These are phyloP conservation scores for Balaeniceps rex DNA, from an alignment of 2,113 vertebrate genomes.

Conservation along the genomic window DNA sequence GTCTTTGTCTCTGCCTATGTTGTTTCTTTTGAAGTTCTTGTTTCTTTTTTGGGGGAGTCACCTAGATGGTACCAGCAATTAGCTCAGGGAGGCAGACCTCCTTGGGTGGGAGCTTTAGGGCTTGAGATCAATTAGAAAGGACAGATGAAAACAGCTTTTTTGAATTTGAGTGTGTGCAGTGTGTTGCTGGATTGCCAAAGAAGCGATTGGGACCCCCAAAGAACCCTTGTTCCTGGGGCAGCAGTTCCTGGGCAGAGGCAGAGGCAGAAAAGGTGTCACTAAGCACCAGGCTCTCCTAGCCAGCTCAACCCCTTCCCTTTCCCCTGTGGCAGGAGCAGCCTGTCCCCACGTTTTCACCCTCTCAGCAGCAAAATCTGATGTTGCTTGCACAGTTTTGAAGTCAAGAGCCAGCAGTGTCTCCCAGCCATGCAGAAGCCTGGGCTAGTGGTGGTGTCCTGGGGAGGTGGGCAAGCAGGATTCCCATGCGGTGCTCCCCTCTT, in stretches of 20 bases:
- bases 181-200: not conserved
- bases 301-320: not conserved
- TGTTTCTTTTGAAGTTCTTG: not conserved
- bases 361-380: not conserved
- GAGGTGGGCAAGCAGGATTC: not conserved
- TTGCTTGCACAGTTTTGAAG: not conserved
- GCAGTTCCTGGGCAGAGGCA: not conserved
- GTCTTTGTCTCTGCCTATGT: not conserved
- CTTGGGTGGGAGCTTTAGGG: not conserved
- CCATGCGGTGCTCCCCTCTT: not conserved
- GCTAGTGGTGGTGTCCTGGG: not conserved
- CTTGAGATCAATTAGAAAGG: not conserved
- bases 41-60: not conserved
- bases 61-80: not conserved
- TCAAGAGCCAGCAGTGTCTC: not conserved
- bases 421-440: not conserved
- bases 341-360: not conserved
- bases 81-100: not conserved
- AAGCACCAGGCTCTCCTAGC: not conserved
- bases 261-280: not conserved
- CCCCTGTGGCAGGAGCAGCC: not conserved
- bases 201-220: not conserved
- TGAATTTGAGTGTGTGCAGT: not conserved
- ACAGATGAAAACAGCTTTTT: not conserved
- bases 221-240: not conserved